phyloP scores from a whole-genome alignment of 2,888 invertebrate genomes.

The Icerya purchasi region DNA sequence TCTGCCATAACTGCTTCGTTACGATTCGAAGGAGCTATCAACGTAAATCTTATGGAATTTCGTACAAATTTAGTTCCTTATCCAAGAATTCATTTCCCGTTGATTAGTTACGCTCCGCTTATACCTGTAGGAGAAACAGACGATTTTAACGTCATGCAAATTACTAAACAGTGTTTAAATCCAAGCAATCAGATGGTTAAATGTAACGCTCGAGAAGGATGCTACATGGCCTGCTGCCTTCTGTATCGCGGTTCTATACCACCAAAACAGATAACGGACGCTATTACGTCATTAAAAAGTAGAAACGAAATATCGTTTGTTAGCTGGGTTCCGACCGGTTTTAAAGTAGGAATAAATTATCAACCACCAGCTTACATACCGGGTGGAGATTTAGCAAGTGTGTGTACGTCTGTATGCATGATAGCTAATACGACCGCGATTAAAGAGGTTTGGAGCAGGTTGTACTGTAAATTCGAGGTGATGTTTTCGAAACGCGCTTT shows the following conservation, averaged over 20 bases:
- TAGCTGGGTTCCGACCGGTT: conserved; percentile 79
- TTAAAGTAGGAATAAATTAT: conserved; percentile 21
- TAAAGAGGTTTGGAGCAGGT: conserved; percentile 55
- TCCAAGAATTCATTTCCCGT: conserved; percentile 8
- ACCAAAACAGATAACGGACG: conserved; percentile 68
- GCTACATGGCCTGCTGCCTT: conserved; percentile 77
- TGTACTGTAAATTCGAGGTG: conserved; percentile 11
- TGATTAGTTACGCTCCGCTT: conserved; percentile 17
- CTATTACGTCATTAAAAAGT: conserved; percentile 56
- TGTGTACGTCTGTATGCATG: conserved; percentile 34
- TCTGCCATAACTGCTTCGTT: conserved; percentile 18
- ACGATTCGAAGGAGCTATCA: conserved; percentile 16
- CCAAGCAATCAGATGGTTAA: conserved; percentile 10
- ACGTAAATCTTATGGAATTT: conserved; percentile 18
- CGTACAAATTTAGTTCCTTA: conserved; percentile 19
- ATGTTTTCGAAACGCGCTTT: conserved; percentile 29
- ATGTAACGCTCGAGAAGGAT: conserved; percentile 32
- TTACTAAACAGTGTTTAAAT: conserved; percentile 13
- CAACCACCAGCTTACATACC: conserved; percentile 47
- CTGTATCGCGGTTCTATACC: conserved; percentile 76
- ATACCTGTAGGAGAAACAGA: conserved; percentile 11
- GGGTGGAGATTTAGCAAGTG: conserved; percentile 20
- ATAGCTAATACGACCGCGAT: conserved; percentile 71
- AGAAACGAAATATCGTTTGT: conserved; percentile 56
- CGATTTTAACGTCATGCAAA: conserved; percentile 14